These are phyloP conservation scores for Bombus terrestris DNA, from an alignment of 1,140 invertebrate species.

Conservation along the genomic window DNA sequence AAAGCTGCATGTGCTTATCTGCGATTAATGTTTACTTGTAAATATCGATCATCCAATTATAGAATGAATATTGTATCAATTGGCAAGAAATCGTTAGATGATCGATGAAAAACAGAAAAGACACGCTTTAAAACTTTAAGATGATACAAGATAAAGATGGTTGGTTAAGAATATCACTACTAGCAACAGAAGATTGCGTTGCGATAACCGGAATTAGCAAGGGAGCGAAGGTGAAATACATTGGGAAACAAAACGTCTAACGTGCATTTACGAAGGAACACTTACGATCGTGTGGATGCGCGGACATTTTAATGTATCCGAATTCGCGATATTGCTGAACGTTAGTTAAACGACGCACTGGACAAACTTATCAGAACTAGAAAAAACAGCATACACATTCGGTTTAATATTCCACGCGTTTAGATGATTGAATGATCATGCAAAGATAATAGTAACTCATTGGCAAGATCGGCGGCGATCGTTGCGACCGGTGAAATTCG, in stretches of 20 bases:
- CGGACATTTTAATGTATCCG: conserved; percentile 1
- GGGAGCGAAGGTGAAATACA: not conserved
- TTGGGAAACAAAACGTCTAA: not conserved
- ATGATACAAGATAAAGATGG: not conserved
- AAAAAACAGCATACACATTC: not conserved
- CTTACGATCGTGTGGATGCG: not conserved
- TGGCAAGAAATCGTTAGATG: not conserved
- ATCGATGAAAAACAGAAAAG: not conserved
- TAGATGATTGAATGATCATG: not conserved
- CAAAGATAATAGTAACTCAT: not conserved
- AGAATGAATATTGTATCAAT: not conserved
- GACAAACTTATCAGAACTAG: not conserved
- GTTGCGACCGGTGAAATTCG: not conserved
- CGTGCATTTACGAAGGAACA: not conserved
- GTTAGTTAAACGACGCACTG: not conserved
- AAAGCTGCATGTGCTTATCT: no score
- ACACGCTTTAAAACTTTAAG: not conserved
- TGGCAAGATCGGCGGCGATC: not conserved
- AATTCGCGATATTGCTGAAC: not conserved
- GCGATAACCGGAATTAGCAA: not conserved
- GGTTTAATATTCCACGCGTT: not conserved
- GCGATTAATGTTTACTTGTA: not conserved
- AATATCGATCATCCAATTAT: not conserved
- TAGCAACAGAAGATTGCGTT: not conserved
- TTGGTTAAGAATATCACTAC: not conserved